Evolutionary conservation across 2,113 vertebrate species (phyloP).

Genomic region (Prietella phreatophila): DNA sequence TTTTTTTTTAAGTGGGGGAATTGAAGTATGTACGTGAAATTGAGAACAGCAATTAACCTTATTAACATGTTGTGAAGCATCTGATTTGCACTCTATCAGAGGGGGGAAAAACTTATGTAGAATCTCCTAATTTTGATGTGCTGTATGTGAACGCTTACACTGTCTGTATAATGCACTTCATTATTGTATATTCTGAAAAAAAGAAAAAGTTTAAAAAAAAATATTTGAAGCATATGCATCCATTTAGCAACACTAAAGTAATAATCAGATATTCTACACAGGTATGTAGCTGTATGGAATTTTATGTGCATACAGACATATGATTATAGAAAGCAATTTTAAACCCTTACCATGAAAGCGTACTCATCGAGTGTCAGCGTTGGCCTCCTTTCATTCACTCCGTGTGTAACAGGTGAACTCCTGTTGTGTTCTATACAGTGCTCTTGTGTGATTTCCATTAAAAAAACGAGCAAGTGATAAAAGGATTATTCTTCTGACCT

Average conservation of each 20-base stretch:
- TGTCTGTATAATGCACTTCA: conserved; percentile 91
- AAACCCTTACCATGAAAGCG: conserved; percentile 77
- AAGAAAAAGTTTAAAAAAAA: conserved; percentile 53
- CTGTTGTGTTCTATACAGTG: conserved; percentile 96
- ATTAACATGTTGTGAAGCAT: conserved; percentile 89
- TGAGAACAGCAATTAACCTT: conserved; percentile 75
- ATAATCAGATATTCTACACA: conserved; percentile 86
- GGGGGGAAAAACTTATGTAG: conserved; percentile 79
- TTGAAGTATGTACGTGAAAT: conserved; percentile 71
- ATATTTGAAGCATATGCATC: conserved; percentile 82
- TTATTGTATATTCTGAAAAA: conserved; percentile 85
- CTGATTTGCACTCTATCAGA: conserved; percentile 98
- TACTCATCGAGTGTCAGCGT: conserved; percentile 79
- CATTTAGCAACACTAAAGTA: conserved; percentile 92
- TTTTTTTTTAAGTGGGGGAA: conserved; percentile 59
- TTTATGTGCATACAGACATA: conserved; percentile 82
- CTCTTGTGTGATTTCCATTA: conserved; percentile 88
- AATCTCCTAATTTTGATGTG: conserved; percentile 91
- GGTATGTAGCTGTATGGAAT: conserved; percentile 84
- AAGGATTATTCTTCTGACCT: conserved; percentile 78
- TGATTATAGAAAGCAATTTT: conserved; percentile 75
- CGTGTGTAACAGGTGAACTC: conserved; percentile 85
- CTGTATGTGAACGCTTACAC: conserved; percentile 87
- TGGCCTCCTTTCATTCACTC: conserved; percentile 85
- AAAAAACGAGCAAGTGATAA: conserved; percentile 82